phyloP scores from a whole-genome alignment of 2,888 invertebrate species.

The Pasiphila rectangulata region DNA sequence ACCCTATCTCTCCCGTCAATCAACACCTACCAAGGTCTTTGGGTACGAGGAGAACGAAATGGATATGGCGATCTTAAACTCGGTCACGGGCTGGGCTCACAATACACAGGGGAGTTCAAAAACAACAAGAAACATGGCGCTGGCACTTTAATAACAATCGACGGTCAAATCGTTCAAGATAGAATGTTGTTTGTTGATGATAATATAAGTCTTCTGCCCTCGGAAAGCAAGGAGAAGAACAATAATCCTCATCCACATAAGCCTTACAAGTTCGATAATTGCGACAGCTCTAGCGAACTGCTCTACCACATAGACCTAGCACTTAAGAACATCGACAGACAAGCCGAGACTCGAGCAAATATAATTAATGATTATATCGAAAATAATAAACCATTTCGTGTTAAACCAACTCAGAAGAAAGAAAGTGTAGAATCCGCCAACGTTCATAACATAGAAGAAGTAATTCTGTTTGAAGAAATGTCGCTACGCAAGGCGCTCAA shows the following conservation, averaged over 20 bases:
- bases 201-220: conserved; percentile 55
- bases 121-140: conserved; percentile 80
- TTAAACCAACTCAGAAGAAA: background rate
- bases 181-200: conserved; percentile 77
- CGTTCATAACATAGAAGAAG: conserved; percentile 38
- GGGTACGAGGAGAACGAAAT: conserved; percentile 76
- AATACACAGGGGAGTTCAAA: conserved; percentile 79
- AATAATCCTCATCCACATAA: conserved; percentile 35
- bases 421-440: conserved; percentile 13
- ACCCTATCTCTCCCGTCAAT: conserved; percentile 76
- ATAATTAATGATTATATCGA: conserved; percentile 57
- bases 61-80: conserved; percentile 75
- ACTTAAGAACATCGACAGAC: conserved; percentile 57
- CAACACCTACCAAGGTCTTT: conserved; percentile 76
- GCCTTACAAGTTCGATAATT: conserved; percentile 53
- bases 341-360: conserved; percentile 45
- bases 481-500: conserved; percentile 68
- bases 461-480: conserved; percentile 64
- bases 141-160: conserved; percentile 78
- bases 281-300: conserved; percentile 65
- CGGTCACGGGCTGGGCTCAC: conserved; percentile 76
- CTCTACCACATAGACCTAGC: conserved; percentile 67
- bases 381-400: conserved; percentile 45
- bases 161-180: conserved; percentile 72
- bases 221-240: conserved; percentile 34